Evolutionary conservation across 2,797 vertebrate genomes (phyloP).

Genomic region (Sebastolobus altivelis): DNA sequence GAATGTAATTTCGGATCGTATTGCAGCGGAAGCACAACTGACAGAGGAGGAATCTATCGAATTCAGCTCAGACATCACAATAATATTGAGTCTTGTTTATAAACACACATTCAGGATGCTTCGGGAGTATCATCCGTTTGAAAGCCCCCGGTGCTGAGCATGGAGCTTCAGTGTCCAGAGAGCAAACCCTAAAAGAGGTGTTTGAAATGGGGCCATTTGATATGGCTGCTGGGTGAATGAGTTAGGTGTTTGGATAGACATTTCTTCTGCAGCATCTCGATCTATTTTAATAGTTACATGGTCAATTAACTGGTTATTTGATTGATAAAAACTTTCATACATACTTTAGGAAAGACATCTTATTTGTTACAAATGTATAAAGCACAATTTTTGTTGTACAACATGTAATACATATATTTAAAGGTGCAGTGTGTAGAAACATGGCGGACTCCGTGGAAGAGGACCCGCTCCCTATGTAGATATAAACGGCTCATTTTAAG

Average conservation of each 20-base stretch:
- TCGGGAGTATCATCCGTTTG: conserved; percentile 65
- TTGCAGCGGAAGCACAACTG: conserved; percentile 81
- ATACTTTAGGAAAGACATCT: not conserved
- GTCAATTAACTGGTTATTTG: not conserved
- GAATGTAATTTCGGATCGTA: conserved; percentile 81
- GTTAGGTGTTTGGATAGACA: not conserved
- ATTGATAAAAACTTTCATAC: not conserved
- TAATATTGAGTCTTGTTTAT: conserved; percentile 86
- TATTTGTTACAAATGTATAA: not conserved
- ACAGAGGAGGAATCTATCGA: conserved; percentile 82
- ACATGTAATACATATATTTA: not conserved
- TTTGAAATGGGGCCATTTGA: conserved; percentile 19
- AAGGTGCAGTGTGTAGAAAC: no score
- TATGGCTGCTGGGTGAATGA: not conserved
- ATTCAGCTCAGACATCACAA: conserved; percentile 85
- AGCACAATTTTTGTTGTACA: not conserved
- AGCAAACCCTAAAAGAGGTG: conserved; percentile 16
- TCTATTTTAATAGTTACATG: not conserved
- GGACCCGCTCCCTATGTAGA: no score
- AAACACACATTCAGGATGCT: conserved; percentile 81
- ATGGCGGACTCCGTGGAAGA: no score
- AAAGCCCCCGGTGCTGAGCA: conserved; percentile 31
- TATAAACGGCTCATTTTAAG: no score
- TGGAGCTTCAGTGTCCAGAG: conserved; percentile 6
- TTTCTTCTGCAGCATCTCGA: not conserved